Conservation (phyloP, 2,888 invertebrate genomes). For the Cordilura impudica region DNA sequence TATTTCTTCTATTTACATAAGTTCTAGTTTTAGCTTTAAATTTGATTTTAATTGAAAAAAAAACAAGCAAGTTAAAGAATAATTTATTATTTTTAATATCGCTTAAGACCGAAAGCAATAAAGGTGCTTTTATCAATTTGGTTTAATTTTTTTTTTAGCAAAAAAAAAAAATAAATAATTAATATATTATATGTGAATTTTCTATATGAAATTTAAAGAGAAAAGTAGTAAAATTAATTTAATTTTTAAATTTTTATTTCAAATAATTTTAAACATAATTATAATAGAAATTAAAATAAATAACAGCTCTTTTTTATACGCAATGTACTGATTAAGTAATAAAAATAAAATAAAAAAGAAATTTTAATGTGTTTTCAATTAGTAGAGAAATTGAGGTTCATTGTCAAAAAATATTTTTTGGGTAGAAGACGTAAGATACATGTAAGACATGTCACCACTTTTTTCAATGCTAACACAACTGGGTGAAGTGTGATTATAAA, state of each 20-base stretch:
- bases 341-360: constrained; percentile 65
- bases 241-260: constrained; percentile 63
- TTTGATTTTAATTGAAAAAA: neutral
- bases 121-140: constrained; percentile 54
- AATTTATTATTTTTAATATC: constrained; percentile 6
- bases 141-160: constrained; percentile 17
- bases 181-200: neutral
- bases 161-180: neutral
- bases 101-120: constrained; percentile 46
- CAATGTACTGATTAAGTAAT: constrained; percentile 76
- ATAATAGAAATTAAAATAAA: neutral
- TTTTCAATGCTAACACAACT: too few species aligned
- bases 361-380: constrained; percentile 15
- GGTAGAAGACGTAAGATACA: too few species aligned
- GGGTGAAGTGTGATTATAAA: too few species aligned
- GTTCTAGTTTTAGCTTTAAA: constrained; percentile 33
- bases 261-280: constrained; percentile 60
- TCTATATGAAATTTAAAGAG: neutral
- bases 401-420: too few species aligned
- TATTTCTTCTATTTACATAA: constrained; percentile 41
- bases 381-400: too few species aligned
- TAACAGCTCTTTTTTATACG: constrained; percentile 66
- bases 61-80: neutral
- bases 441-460: too few species aligned
- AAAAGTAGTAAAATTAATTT: constrained; percentile 41